Percentiles rank a stretch among this genome's conserved stretches.
These are phyloP conservation scores for Marasmarcha lunaedactyla DNA, from an alignment of 2,888 invertebrate genomes.

Conservation along the genomic window DNA sequence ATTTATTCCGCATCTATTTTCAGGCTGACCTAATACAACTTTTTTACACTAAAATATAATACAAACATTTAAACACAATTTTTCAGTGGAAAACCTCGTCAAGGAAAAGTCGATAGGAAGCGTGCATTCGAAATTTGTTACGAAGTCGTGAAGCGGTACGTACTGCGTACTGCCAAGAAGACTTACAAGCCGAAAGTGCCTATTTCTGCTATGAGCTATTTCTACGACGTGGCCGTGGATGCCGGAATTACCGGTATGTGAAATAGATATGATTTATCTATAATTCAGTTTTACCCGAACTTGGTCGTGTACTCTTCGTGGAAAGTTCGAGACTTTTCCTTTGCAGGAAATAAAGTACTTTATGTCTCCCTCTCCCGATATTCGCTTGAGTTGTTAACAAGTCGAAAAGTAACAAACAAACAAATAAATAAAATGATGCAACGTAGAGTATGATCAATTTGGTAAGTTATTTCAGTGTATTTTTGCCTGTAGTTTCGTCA, in stretches of 20 bases:
- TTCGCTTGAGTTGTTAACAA: no score
- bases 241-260: conserved; percentile 79
- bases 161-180: conserved; percentile 63
- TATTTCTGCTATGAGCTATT: conserved; percentile 88
- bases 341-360: no score
- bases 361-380: no score
- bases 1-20: no score
- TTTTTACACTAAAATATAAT: neutral
- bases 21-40: neutral
- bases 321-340: no score
- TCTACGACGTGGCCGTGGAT: conserved; percentile 92
- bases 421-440: no score
- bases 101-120: conserved; percentile 25
- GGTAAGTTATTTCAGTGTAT: no score
- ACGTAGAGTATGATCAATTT: no score
- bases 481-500: no score
- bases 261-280: neutral
- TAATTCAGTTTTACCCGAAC: neutral
- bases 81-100: conserved; percentile 32
- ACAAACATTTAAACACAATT: neutral
- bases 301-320: no score
- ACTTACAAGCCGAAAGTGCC: conserved; percentile 73
- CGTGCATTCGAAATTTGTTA: conserved; percentile 35
- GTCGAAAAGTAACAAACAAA: no score
- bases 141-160: conserved; percentile 31